A percentile compares a stretch with the other conserved stretches of the same genome.
Conservation (phyloP, 2,113 vertebrate species). For the Xiphophorus maculatus region DNA sequence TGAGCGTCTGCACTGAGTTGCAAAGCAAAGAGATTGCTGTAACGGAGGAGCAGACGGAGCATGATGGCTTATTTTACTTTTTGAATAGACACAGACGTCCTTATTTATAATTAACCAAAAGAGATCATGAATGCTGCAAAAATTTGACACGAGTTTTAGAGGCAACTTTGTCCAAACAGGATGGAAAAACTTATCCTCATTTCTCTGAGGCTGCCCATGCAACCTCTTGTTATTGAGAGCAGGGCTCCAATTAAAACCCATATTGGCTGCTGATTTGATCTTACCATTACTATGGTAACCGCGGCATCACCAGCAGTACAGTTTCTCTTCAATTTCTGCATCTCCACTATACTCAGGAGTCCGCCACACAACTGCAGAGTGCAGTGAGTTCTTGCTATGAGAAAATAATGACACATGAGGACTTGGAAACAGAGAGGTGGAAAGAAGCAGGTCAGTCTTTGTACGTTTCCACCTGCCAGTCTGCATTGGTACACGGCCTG, state of each 20-base stretch:
- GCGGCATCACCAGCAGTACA: conserved; percentile 6
- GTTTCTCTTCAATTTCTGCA: conserved; percentile 29
- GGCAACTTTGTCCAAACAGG: conserved; percentile 29
- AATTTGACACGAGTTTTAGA: conserved; percentile 35
- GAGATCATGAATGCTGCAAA: conserved; percentile 70
- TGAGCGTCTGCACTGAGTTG: conserved; percentile 74
- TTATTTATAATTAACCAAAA: conserved; percentile 88
- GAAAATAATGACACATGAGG: conserved; percentile 49
- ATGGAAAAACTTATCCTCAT: background rate
- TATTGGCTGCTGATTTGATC: conserved; percentile 29
- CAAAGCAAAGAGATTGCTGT: conserved; percentile 71
- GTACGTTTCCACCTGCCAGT: conserved; percentile 45
- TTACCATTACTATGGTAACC: conserved; percentile 59
- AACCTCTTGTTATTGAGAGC: conserved; percentile 34
- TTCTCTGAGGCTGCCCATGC: conserved; percentile 8
- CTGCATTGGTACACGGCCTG: conserved; percentile 36
- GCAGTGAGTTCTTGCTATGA: conserved; percentile 33
- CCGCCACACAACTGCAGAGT: conserved; percentile 1
- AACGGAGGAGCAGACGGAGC: conserved; percentile 79
- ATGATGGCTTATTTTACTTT: conserved; percentile 79
- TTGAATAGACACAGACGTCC: conserved; percentile 82
- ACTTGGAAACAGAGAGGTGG: conserved; percentile 50
- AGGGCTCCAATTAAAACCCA: conserved; percentile 54
- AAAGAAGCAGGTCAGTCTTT: conserved; percentile 29
- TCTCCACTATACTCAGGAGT: conserved; percentile 41